Percentiles rank a stretch among this genome's conserved stretches.
These are phyloP conservation scores for Chrysomallon squamiferum DNA, from an alignment of 1,140 invertebrate genomes.

Conservation along the genomic window DNA sequence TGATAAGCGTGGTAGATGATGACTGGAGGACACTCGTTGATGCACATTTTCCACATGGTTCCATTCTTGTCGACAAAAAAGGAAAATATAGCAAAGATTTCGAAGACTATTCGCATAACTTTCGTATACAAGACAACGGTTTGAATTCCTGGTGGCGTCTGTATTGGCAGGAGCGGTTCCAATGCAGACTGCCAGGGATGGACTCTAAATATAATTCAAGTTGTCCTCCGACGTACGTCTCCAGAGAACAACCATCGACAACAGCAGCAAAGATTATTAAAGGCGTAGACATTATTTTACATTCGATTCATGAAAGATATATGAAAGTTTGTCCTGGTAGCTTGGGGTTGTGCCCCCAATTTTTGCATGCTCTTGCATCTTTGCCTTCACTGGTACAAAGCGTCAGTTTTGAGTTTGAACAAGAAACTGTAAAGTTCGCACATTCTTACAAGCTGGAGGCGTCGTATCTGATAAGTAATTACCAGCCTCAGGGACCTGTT, in stretches of 20 bases:
- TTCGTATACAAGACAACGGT: neutral
- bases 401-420: slow-evolving; percentile 16
- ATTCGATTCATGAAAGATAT: slow-evolving; percentile 26
- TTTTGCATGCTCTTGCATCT: slow-evolving; percentile 14
- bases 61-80: slow-evolving; percentile 30
- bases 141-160: slow-evolving; percentile 7
- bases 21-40: slow-evolving; percentile 29
- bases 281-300: slow-evolving; percentile 31
- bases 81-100: slow-evolving; percentile 35
- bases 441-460: neutral
- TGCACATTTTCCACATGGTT: slow-evolving; percentile 31
- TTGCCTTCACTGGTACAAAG: neutral
- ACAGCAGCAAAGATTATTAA: slow-evolving; percentile 25
- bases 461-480: slow-evolving; percentile 25
- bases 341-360: slow-evolving; percentile 29
- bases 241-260: neutral
- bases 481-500: slow-evolving; percentile 20
- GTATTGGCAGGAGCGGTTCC: slow-evolving; percentile 8
- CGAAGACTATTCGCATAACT: slow-evolving; percentile 11
- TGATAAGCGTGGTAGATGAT: slow-evolving; percentile 30
- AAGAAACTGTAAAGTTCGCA: slow-evolving; percentile 9
- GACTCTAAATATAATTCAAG: neutral
- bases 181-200: neutral
- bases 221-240: neutral
- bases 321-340: slow-evolving; percentile 23